phyloP scores from a whole-genome alignment of 2,888 invertebrate genomes.

The Cylindroiulus punctatus region DNA sequence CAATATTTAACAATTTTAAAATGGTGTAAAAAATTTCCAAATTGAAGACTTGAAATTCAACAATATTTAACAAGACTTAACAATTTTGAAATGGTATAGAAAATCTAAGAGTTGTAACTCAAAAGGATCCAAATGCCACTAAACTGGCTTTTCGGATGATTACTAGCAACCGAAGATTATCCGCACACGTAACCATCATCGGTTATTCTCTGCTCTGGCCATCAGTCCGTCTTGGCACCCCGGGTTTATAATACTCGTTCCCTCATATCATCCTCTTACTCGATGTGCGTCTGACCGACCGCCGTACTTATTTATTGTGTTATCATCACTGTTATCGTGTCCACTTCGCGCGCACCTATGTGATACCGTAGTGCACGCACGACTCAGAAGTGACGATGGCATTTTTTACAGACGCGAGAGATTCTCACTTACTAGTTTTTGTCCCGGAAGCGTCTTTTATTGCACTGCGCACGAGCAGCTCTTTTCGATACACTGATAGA shows the following conservation, averaged over 20 bases:
- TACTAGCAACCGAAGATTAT: too few relatives aligned
- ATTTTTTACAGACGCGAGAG: neutral
- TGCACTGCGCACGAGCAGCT: constrained; percentile 22
- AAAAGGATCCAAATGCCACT: too few relatives aligned
- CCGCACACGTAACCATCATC: too few relatives aligned
- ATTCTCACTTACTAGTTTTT: constrained; percentile 16
- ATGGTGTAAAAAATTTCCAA: too few relatives aligned
- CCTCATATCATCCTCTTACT: neutral
- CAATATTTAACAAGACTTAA: too few relatives aligned
- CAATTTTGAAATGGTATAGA: too few relatives aligned
- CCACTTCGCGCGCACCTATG: neutral
- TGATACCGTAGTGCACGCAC: neutral
- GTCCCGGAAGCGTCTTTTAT: constrained; percentile 24
- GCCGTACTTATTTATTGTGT: neutral
- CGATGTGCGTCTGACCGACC: neutral
- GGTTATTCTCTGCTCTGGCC: neutral
- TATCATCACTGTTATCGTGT: too few relatives aligned
- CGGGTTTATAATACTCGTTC: neutral
- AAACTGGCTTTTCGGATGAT: too few relatives aligned
- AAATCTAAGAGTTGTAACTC: too few relatives aligned
- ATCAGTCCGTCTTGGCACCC: too few relatives aligned
- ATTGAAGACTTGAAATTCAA: too few relatives aligned
- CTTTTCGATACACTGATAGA: constrained; percentile 29
- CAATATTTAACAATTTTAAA: too few relatives aligned
- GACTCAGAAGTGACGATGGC: neutral